A percentile compares a stretch with the other conserved stretches of the same genome.
These are phyloP conservation scores for Casuarius casuarius DNA, from an alignment of 2,113 vertebrate genomes.

Conservation along the genomic window DNA sequence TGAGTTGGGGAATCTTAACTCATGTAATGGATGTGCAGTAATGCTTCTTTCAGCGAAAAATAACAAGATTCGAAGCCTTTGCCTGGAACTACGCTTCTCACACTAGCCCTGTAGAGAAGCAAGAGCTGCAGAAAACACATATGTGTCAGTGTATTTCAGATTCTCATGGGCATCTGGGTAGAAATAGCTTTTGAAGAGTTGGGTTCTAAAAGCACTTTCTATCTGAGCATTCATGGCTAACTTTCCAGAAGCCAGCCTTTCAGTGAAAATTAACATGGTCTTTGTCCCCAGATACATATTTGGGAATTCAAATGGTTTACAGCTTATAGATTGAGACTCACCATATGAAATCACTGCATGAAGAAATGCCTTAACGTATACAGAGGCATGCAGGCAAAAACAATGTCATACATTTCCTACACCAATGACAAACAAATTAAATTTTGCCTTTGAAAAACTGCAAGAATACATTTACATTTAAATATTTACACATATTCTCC, in stretches of 20 bases:
- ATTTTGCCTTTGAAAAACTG: background rate
- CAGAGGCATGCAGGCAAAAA: background rate
- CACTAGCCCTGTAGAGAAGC: slow-evolving; percentile 4
- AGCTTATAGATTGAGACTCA: background rate
- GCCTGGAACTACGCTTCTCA: background rate
- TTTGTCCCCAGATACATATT: background rate
- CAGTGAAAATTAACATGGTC: background rate
- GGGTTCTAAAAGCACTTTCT: background rate
- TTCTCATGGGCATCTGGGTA: background rate
- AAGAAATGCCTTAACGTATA: background rate
- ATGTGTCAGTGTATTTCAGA: slow-evolving; percentile 32
- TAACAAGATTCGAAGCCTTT: slow-evolving; percentile 24
- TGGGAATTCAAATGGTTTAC: background rate
- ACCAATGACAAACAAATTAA: background rate
- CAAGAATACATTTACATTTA: background rate
- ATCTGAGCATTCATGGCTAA: background rate
- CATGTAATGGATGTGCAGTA: background rate
- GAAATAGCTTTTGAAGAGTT: background rate
- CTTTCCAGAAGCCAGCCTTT: background rate
- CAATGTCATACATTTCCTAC: background rate
- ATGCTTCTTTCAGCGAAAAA: slow-evolving; percentile 19
- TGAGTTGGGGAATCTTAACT: slow-evolving; percentile 16
- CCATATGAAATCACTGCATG: background rate
- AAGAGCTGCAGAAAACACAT: slow-evolving; percentile 21
- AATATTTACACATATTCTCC: background rate